A percentile compares a stretch with the other conserved stretches of the same genome.
Conservation (phyloP, 2,797 vertebrate species). For the Falco columbarius region DNA sequence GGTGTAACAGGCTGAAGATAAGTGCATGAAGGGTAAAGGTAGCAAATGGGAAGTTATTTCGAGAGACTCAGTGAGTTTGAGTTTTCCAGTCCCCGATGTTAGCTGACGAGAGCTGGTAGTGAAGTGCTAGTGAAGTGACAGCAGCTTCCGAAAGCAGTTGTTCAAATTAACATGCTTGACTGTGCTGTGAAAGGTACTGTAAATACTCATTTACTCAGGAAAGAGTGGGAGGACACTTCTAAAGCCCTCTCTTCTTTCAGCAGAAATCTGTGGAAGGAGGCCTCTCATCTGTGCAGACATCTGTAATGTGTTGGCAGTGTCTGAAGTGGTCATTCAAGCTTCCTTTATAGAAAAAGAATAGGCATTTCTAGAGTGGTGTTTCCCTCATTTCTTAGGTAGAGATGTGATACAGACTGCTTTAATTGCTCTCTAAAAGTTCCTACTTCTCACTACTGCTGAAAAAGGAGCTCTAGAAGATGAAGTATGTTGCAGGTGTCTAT, state of each 20-base stretch:
- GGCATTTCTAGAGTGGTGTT: background rate
- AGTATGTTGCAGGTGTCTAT: background rate
- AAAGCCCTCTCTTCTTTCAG: background rate
- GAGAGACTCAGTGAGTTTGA: background rate
- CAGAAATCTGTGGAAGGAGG: background rate
- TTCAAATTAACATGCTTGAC: slow-evolving; percentile 40
- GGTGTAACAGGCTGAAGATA: background rate
- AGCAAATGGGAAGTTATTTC: background rate
- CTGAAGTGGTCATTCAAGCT: background rate
- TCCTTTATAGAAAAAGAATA: background rate
- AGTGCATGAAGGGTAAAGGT: background rate
- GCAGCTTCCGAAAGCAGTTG: background rate
- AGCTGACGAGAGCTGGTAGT: background rate
- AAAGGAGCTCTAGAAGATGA: background rate
- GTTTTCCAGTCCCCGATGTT: background rate
- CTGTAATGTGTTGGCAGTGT: background rate
- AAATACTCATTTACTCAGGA: slow-evolving; percentile 5
- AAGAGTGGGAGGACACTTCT: background rate
- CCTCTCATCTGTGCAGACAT: background rate
- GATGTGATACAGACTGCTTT: background rate
- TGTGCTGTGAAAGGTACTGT: background rate
- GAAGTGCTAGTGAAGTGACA: background rate
- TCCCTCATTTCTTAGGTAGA: background rate
- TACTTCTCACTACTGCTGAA: background rate
- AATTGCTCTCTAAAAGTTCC: background rate